These are phyloP conservation scores for Trissoscelio sp. DNA, from an alignment of 2,888 invertebrate species.

Conservation along the genomic window DNA sequence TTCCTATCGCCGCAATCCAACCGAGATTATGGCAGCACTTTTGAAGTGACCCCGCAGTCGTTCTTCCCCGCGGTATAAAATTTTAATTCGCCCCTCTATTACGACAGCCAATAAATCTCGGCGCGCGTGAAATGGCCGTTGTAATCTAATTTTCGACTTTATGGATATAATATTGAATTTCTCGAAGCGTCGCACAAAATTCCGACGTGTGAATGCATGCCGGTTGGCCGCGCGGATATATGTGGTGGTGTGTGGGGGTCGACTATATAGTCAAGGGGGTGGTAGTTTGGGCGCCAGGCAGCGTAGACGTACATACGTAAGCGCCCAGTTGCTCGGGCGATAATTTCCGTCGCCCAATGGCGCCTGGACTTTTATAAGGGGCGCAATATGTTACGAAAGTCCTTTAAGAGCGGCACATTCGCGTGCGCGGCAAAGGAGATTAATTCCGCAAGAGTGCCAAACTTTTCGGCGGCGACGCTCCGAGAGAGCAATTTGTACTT, in stretches of 20 bases:
- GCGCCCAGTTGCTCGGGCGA: slow-evolving; percentile 34
- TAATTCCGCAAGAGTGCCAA: slow-evolving; percentile 70
- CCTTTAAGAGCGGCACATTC: slow-evolving; percentile 64
- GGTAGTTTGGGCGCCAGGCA: not conserved
- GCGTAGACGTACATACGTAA: slow-evolving; percentile 43
- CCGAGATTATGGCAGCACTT: too few species aligned
- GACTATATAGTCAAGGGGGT: not conserved
- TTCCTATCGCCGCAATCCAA: too few species aligned
- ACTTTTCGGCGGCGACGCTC: slow-evolving; percentile 67
- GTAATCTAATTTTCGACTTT: slow-evolving; percentile 64
- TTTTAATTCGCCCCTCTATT: slow-evolving; percentile 52
- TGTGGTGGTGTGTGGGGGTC: not conserved
- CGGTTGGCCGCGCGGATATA: slow-evolving; percentile 11
- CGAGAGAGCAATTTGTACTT: slow-evolving; percentile 67
- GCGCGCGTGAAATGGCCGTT: slow-evolving; percentile 51
- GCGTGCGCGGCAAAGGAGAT: slow-evolving; percentile 69
- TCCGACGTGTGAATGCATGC: slow-evolving; percentile 14
- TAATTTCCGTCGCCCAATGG: slow-evolving; percentile 59
- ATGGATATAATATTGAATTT: slow-evolving; percentile 63
- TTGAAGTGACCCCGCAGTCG: too few species aligned
- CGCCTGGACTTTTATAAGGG: slow-evolving; percentile 65
- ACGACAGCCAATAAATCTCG: slow-evolving; percentile 61
- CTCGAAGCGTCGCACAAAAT: slow-evolving; percentile 25
- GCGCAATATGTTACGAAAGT: slow-evolving; percentile 66
- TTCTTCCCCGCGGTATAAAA: too few species aligned